phyloP scores from a whole-genome alignment of 2,797 vertebrate genomes.

The Pachyuromys duprasi region DNA sequence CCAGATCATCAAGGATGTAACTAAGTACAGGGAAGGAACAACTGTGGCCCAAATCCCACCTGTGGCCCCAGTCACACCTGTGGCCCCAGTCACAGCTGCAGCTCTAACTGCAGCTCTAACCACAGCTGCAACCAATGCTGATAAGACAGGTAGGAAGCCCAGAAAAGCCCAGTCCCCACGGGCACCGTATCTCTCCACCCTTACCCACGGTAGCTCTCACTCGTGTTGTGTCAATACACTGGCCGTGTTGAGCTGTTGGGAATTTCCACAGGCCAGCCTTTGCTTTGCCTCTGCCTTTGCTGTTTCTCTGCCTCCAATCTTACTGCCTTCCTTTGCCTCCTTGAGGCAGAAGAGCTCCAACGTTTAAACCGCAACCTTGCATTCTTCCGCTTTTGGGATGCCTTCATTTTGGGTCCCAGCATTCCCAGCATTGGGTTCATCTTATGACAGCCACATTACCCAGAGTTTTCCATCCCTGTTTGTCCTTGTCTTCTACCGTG shows the following conservation, averaged over 20 bases:
- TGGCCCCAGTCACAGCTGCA: not conserved
- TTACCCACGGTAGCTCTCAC: not conserved
- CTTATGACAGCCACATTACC: not conserved
- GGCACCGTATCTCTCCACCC: not conserved
- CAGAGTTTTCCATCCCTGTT: not conserved
- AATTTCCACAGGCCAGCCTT: not conserved
- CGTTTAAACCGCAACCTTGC: not conserved
- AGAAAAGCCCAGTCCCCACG: not conserved
- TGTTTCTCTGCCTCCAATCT: not conserved
- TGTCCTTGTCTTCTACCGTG: not conserved
- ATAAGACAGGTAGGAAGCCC: constrained; percentile 42
- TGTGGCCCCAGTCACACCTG: not conserved
- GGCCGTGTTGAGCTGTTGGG: not conserved
- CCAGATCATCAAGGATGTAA: constrained; percentile 60
- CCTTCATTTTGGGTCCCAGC: not conserved
- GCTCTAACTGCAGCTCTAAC: not conserved
- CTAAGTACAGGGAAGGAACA: not conserved
- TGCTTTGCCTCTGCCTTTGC: not conserved
- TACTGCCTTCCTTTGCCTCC: not conserved
- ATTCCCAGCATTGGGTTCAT: not conserved
- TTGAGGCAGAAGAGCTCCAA: not conserved
- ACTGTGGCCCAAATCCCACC: too few species aligned
- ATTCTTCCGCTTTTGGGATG: too few species aligned
- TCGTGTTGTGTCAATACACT: not conserved
- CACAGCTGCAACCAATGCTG: not conserved